Conservation (phyloP, 2,113 vertebrate species). For the Triplophysa rosa region DNA sequence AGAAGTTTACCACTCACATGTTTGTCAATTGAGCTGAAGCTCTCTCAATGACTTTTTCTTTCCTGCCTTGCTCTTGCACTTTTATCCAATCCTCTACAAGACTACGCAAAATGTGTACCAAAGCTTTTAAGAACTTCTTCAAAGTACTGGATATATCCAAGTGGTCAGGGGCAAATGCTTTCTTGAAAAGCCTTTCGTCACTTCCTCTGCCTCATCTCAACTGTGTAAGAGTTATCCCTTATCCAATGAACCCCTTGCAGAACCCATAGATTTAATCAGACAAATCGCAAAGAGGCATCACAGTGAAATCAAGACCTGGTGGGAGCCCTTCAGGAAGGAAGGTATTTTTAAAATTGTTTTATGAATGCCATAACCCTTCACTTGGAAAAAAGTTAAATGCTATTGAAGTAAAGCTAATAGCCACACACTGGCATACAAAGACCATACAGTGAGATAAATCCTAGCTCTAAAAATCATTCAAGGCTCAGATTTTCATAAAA, state of each 20-base stretch:
- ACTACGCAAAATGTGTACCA: not conserved
- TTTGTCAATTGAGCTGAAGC: not conserved
- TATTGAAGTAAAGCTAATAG: conserved; percentile 77
- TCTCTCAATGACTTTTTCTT: not conserved
- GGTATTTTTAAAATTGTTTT: too few species aligned
- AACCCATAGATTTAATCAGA: conserved; percentile 77
- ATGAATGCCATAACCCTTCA: conserved; percentile 57
- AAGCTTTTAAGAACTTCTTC: conserved; percentile 42
- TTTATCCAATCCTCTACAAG: not conserved
- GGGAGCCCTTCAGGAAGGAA: conserved; percentile 39
- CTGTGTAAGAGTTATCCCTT: conserved; percentile 88
- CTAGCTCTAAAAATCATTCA: conserved; percentile 46
- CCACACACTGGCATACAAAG: conserved; percentile 64
- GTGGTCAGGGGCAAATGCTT: conserved; percentile 47
- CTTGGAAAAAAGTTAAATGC: conserved; percentile 64
- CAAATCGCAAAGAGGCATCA: conserved; percentile 60
- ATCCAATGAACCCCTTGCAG: conserved; percentile 91
- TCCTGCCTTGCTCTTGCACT: not conserved
- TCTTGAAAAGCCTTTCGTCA: conserved; percentile 57
- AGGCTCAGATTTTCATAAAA: conserved; percentile 57
- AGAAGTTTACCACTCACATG: conserved; percentile 1
- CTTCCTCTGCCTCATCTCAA: conserved; percentile 74
- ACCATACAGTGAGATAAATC: conserved; percentile 79
- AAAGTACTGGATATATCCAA: not conserved
- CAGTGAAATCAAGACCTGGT: conserved; percentile 71